Percentiles rank a stretch among this genome's conserved stretches.
Evolutionary conservation across 2,113 vertebrate species (phyloP).

Genomic region (Pelmatolapia mariae): DNA sequence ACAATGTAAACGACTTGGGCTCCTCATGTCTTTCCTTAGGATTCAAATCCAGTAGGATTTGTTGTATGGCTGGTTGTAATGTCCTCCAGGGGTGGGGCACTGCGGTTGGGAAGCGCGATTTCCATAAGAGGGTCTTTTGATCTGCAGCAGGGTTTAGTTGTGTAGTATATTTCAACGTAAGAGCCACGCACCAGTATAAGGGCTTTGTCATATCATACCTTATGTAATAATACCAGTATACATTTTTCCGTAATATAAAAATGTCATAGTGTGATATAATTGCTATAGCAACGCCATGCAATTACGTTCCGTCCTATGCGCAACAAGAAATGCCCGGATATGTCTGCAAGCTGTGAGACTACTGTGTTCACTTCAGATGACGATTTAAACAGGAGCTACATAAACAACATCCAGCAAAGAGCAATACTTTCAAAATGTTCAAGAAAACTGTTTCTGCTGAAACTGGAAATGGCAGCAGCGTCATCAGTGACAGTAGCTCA

Average conservation of each 20-base stretch:
- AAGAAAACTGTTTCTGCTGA: not conserved
- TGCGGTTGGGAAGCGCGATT: fast-evolving
- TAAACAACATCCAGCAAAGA: not conserved
- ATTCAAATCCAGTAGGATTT: not conserved
- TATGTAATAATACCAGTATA: not conserved
- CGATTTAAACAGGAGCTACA: not conserved
- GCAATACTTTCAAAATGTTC: not conserved
- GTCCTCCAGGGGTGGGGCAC: not conserved
- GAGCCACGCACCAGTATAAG: not conserved
- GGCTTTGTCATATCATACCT: not conserved
- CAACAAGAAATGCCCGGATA: not conserved
- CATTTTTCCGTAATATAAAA: not conserved
- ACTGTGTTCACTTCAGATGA: too few relatives aligned
- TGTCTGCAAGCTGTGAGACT: not conserved
- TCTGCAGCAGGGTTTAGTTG: not conserved
- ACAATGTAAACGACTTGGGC: not conserved
- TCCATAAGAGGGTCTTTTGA: not conserved
- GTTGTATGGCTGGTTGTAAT: not conserved
- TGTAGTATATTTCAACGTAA: not conserved
- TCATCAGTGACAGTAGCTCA: not conserved
- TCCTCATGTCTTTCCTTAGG: not conserved
- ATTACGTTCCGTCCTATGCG: fast-evolving
- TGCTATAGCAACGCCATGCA: not conserved
- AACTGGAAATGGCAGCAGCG: not conserved
- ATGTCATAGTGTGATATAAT: not conserved